Evolutionary conservation across 2,797 vertebrate species (phyloP), one percentile per base, ranked within the genome.

Genomic region (Bufotes viridis): DNA sequence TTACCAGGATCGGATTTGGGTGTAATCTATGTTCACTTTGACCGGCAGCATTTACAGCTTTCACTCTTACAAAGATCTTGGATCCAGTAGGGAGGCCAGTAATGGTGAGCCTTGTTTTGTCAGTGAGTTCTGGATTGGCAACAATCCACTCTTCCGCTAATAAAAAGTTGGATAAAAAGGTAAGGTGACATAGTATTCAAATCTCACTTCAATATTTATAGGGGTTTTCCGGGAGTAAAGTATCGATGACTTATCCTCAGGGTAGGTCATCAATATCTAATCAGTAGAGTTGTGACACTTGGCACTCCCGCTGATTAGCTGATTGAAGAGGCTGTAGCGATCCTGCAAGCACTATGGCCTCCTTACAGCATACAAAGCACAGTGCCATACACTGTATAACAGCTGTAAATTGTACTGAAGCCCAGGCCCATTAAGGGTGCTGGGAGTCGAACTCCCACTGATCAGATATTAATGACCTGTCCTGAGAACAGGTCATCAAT

Each of bases 71-170:
- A 60, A 97, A 94, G 92, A 99, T 97, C 94, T 95, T 99, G 0
- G 93, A 91, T 51, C 96, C 97, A 0, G 95, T 94, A 0, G 93
- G 96, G 74, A 99, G 94, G 34, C 94, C 97, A 0, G 88, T 95
- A 93, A 99, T 97, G 72, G 98, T 99, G 93, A 96, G 97, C 92
- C 91, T 99, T 0, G 97, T 98, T 94, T 99, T 99, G 86, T 99
- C 98, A 6, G 95, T 98, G 92, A 97, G 86, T 13, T 98, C 97
- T 0, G 91, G 93, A 93, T 98, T 99, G 88, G 97, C 95, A 57
- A 91, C 53, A 0, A 97, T 92, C 98, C 98, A 99, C 3, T 98
- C 92, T 61, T 98, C 94, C 20, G 94, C 98, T 99, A 90, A 88
- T 17, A 84, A 83, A 63, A 17, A 74, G 78, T 57, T 2, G n/a